These are phyloP conservation scores for Spisula solida DNA, from an alignment of 2,888 invertebrate species.

Conservation along the genomic window DNA sequence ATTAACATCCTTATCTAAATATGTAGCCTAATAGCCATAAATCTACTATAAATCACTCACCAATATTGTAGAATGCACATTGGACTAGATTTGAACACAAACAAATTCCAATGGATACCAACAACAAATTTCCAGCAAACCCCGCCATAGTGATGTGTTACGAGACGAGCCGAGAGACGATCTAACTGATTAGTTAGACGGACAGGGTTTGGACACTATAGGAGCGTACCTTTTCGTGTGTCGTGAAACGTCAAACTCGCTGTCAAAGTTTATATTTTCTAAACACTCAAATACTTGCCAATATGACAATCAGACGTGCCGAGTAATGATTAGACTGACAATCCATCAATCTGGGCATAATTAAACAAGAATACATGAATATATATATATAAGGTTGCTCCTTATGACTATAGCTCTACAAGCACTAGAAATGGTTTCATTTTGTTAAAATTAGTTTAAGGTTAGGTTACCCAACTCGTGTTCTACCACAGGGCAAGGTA, in stretches of 20 bases:
- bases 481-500: too few species aligned
- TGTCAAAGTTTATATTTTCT: conserved; percentile 6
- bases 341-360: not conserved
- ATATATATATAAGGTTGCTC: too few species aligned
- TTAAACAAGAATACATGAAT: not conserved
- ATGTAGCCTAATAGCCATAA: not conserved
- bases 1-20: too few species aligned
- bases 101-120: conserved; percentile 52
- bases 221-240: not conserved
- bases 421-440: too few species aligned
- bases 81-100: conserved; percentile 51
- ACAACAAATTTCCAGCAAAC: conserved; percentile 1
- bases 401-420: too few species aligned
- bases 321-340: not conserved
- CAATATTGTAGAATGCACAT: conserved; percentile 53
- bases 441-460: too few species aligned
- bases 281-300: not conserved
- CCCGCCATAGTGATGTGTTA: conserved; percentile 5
- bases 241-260: not conserved
- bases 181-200: not conserved
- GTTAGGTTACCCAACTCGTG: too few species aligned
- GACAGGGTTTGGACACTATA: not conserved
- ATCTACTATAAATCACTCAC: conserved; percentile 36
- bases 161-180: not conserved
- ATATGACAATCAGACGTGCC: not conserved